Percentiles rank a stretch among this genome's conserved stretches.
phyloP scores from a whole-genome alignment of 1,140 invertebrate genomes.

The Coenobita brevimanus region DNA sequence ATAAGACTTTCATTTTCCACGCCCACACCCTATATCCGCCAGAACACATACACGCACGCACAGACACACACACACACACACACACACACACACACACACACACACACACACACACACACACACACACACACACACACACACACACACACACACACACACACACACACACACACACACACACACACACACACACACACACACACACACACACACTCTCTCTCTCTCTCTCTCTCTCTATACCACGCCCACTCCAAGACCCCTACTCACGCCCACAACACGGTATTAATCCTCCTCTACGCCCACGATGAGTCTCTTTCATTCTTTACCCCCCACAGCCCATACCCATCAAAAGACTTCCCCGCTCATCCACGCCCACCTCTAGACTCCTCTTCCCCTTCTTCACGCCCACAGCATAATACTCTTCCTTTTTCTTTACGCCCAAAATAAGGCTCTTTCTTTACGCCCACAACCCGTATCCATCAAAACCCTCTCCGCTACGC shows the following conservation, averaged over 20 bases:
- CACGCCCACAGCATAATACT: too few species aligned
- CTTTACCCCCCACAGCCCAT: too few species aligned
- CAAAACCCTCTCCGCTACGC: too few species aligned
- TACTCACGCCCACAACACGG: not conserved
- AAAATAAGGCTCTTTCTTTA: too few species aligned
- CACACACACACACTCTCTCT: not conserved
- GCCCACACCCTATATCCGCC: not conserved
- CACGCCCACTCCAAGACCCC: not conserved
- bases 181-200: constrained; percentile 8
- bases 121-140: constrained; percentile 21
- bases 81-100: constrained; percentile 2
- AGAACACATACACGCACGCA: not conserved
- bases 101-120: constrained; percentile 27
- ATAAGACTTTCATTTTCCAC: too few species aligned
- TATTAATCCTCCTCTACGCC: too few species aligned
- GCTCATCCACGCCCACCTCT: too few species aligned
- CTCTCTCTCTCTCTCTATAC: not conserved
- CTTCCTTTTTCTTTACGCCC: too few species aligned
- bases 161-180: not conserved
- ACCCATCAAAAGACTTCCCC: too few species aligned
- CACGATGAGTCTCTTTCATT: too few species aligned
- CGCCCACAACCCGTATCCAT: too few species aligned
- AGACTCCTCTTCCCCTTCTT: too few species aligned
- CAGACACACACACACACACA: not conserved
- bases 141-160: constrained; percentile 31